These are phyloP conservation scores for Drosophila leonis DNA, from an alignment of 2,888 invertebrate genomes.

Conservation along the genomic window DNA sequence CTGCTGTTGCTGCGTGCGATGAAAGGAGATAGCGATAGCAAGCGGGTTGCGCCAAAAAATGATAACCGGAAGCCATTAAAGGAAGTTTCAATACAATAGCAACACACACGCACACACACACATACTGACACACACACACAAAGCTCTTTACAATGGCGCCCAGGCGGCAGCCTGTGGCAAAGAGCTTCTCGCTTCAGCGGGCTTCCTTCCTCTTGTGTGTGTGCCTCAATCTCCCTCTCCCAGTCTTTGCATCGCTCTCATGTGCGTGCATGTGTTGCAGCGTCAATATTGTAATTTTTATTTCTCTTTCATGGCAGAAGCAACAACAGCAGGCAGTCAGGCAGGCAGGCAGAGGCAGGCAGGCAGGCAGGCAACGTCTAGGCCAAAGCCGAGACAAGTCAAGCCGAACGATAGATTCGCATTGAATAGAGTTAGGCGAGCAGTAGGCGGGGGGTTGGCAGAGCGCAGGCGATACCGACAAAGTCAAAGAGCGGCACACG, in stretches of 20 bases:
- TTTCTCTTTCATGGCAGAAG: conserved; percentile 72
- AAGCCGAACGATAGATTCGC: conserved; percentile 58
- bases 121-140: conserved; percentile 34
- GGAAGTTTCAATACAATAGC: conserved; percentile 76
- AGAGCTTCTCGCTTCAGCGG: conserved; percentile 57
- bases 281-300: conserved; percentile 80
- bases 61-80: conserved; percentile 82
- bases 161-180: conserved; percentile 56
- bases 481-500: conserved; percentile 72
- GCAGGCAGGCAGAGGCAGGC: conserved; percentile 1
- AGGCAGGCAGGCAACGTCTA: conserved; percentile 29
- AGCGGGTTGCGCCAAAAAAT: conserved; percentile 70
- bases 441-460: neutral
- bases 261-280: conserved; percentile 55
- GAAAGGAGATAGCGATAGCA: conserved; percentile 22
- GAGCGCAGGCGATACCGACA: conserved; percentile 44
- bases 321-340: conserved; percentile 33
- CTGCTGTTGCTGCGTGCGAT: neutral
- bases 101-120: conserved; percentile 34
- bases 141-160: conserved; percentile 45
- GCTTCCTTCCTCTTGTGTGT: conserved; percentile 39
- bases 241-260: conserved; percentile 2
- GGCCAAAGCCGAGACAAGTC: conserved; percentile 37
- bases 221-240: conserved; percentile 13
- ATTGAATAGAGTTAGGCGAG: conserved; percentile 43